Conservation (phyloP, 2,797 vertebrate genomes). For the Etheostoma perlongum region DNA sequence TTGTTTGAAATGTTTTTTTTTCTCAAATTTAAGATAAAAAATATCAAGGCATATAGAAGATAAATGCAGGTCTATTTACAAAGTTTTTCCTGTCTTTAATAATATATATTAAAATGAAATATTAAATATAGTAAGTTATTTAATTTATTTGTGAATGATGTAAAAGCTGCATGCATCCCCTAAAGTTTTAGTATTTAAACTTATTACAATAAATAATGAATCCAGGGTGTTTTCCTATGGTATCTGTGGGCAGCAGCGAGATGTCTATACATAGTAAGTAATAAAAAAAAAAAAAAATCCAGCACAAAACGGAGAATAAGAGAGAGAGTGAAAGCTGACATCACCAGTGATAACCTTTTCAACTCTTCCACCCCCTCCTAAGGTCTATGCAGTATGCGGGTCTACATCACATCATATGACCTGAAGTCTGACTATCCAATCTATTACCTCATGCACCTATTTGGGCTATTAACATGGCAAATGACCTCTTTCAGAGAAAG, state of each 20-base stretch:
- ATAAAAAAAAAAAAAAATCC: background rate
- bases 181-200: background rate
- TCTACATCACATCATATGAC: slow-evolving; percentile 18
- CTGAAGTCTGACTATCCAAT: slow-evolving; percentile 41
- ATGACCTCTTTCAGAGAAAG: slow-evolving; percentile 16
- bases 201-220: slow-evolving; percentile 2
- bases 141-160: background rate
- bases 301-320: background rate
- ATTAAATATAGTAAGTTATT: background rate
- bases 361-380: background rate
- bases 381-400: background rate
- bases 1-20: background rate
- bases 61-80: background rate
- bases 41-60: background rate
- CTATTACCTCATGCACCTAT: slow-evolving; percentile 24
- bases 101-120: background rate
- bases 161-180: background rate
- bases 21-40: background rate
- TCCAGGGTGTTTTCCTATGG: background rate
- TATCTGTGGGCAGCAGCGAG: background rate
- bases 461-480: slow-evolving; percentile 4
- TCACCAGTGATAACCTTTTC: slow-evolving; percentile 17
- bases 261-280: background rate
- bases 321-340: background rate
- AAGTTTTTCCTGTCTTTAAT: background rate